Percentiles rank a stretch among this genome's conserved stretches.
These are phyloP conservation scores for Tachycineta bicolor DNA, from an alignment of 2,113 vertebrate genomes.

Conservation along the genomic window DNA sequence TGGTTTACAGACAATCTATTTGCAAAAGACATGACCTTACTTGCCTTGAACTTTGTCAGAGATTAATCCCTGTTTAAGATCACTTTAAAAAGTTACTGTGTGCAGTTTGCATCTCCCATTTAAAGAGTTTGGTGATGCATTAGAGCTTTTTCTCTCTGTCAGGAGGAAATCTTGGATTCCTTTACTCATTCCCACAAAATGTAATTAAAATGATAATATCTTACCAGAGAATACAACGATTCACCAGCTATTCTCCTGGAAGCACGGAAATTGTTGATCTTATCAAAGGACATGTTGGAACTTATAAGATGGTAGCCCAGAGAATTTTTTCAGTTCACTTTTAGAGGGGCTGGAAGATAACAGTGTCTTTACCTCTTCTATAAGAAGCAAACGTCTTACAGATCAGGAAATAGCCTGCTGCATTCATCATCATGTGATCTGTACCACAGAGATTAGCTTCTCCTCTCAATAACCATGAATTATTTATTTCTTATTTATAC, in stretches of 20 bases:
- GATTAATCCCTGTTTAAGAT: neutral
- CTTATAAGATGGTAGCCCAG: neutral
- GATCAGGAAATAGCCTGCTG: neutral
- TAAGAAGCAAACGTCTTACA: neutral
- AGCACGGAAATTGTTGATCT: neutral
- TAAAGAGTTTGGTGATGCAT: neutral
- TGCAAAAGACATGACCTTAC: neutral
- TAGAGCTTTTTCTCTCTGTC: neutral
- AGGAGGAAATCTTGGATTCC: neutral
- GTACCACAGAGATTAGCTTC: neutral
- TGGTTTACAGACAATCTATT: neutral
- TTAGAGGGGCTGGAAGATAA: neutral
- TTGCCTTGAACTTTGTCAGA: neutral
- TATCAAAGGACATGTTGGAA: neutral
- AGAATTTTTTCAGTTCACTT: neutral
- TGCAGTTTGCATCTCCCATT: neutral
- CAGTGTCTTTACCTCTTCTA: neutral
- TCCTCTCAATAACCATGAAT: neutral
- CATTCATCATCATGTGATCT: neutral
- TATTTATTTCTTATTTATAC: neutral
- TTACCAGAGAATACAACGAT: neutral
- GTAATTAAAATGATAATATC: neutral
- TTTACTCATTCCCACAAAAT: neutral
- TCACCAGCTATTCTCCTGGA: neutral
- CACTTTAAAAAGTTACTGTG: neutral